Conservation (phyloP, 2,888 invertebrate species). For the Chymomyza fuscimana region DNA sequence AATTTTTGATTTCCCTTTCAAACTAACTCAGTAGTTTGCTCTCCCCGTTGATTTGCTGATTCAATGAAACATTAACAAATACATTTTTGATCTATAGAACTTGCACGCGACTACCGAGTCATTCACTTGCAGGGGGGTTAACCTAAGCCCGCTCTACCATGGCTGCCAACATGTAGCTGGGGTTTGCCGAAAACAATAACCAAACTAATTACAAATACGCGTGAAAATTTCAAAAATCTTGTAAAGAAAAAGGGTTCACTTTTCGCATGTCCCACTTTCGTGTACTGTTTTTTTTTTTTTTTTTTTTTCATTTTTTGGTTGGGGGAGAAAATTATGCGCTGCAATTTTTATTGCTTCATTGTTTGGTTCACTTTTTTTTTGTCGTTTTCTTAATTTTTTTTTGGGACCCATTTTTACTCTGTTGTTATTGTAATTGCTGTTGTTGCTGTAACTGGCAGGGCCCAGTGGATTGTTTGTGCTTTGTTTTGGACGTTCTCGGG, state of each 20-base stretch:
- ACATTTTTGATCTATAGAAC: not conserved
- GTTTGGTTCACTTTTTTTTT: slow-evolving; percentile 47
- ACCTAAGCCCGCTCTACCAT: not conserved
- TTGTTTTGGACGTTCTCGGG: slow-evolving; percentile 62
- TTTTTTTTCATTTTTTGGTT: not conserved
- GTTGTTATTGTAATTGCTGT: slow-evolving; percentile 13
- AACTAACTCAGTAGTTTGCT: too few species aligned
- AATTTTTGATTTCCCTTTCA: too few species aligned
- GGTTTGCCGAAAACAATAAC: slow-evolving; percentile 54
- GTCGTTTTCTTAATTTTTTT: not conserved
- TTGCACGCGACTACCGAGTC: not conserved
- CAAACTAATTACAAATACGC: slow-evolving; percentile 70
- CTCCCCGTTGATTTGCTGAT: not conserved
- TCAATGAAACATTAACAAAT: not conserved
- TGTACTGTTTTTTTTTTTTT: not conserved
- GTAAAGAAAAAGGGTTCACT: slow-evolving; percentile 55
- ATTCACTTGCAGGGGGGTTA: not conserved
- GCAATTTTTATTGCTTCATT: slow-evolving; percentile 76
- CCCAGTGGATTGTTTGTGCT: slow-evolving; percentile 62
- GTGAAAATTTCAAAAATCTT: slow-evolving; percentile 59
- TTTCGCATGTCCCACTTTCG: slow-evolving; percentile 26
- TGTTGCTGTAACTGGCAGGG: slow-evolving; percentile 43
- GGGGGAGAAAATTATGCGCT: slow-evolving; percentile 66
- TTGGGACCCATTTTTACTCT: slow-evolving; percentile 25
- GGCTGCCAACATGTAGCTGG: not conserved